Conservation (phyloP, 2,888 invertebrate species). For the Galerucella calmariensis region DNA sequence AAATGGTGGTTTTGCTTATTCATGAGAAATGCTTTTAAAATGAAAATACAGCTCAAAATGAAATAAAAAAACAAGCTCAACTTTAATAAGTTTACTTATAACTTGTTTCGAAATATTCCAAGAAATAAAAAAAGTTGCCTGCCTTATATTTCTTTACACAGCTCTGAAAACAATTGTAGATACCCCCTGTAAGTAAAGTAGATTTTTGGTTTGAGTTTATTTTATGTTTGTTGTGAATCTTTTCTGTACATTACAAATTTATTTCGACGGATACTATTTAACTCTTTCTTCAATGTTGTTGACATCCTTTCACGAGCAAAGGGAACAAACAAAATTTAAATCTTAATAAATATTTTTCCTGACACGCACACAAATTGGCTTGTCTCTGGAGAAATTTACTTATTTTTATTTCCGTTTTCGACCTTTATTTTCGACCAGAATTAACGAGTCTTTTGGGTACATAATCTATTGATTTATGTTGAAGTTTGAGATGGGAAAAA, state of each 20-base stretch:
- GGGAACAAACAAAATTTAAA: slow-evolving; percentile 41
- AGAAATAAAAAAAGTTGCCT: slow-evolving; percentile 37
- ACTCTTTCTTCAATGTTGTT: slow-evolving; percentile 16
- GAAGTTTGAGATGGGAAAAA: slow-evolving; percentile 39
- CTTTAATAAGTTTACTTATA: slow-evolving; percentile 63
- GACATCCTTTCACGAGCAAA: slow-evolving; percentile 18
- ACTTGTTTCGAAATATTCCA: slow-evolving; percentile 59
- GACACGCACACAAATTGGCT: slow-evolving; percentile 39
- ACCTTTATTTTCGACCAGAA: slow-evolving; percentile 41
- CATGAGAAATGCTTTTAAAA: slow-evolving; percentile 64
- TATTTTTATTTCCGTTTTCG: slow-evolving; percentile 43
- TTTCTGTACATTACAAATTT: not conserved
- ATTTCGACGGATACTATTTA: slow-evolving; percentile 11
- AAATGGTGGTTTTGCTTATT: slow-evolving; percentile 62
- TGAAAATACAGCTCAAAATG: slow-evolving; percentile 62
- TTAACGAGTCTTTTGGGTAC: slow-evolving; percentile 45
- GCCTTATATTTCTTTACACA: slow-evolving; percentile 23
- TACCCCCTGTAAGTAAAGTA: no score
- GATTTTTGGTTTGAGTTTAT: no score
- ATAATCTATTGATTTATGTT: slow-evolving; percentile 46
- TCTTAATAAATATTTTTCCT: slow-evolving; percentile 43
- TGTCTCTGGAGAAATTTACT: slow-evolving; percentile 41
- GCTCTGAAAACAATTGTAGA: no score
- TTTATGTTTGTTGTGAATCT: no score
- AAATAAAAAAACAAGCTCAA: slow-evolving; percentile 61